Evolutionary conservation across 2,888 invertebrate species (phyloP).

Genomic region (Megastigmus dorsalis): DNA sequence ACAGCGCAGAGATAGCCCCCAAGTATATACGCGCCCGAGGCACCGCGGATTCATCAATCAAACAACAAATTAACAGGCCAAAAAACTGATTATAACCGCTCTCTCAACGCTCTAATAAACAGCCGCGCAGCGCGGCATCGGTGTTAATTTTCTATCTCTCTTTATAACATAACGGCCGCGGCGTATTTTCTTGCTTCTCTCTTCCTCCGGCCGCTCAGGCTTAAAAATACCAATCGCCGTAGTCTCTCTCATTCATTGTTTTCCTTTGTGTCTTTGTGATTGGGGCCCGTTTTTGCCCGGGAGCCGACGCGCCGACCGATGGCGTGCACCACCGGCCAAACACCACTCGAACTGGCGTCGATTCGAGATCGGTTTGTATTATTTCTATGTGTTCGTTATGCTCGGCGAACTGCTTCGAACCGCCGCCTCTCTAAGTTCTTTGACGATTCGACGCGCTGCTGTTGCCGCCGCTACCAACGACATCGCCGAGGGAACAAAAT

Average conservation of each 20-base stretch:
- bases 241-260: conserved; percentile 25
- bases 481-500: background rate
- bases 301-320: background rate
- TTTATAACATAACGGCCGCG: background rate
- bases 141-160: background rate
- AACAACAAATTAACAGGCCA: conserved; percentile 9
- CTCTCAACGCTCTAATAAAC: conserved; percentile 9
- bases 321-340: background rate
- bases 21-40: background rate
- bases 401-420: conserved; percentile 56
- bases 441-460: conserved; percentile 57
- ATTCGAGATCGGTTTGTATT: conserved; percentile 60
- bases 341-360: background rate
- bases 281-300: conserved; percentile 38
- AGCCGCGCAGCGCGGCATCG: no score
- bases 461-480: background rate
- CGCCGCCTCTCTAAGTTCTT: conserved; percentile 55
- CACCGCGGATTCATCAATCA: conserved; percentile 20
- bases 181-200: background rate
- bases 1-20: background rate
- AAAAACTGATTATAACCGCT: conserved; percentile 34
- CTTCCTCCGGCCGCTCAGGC: no score
- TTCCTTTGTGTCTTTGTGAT: conserved; percentile 48
- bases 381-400: conserved; percentile 65
- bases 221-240: conserved; percentile 24